Evolutionary conservation across 2,113 vertebrate genomes (phyloP).

Genomic region (Azemiops feae): DNA sequence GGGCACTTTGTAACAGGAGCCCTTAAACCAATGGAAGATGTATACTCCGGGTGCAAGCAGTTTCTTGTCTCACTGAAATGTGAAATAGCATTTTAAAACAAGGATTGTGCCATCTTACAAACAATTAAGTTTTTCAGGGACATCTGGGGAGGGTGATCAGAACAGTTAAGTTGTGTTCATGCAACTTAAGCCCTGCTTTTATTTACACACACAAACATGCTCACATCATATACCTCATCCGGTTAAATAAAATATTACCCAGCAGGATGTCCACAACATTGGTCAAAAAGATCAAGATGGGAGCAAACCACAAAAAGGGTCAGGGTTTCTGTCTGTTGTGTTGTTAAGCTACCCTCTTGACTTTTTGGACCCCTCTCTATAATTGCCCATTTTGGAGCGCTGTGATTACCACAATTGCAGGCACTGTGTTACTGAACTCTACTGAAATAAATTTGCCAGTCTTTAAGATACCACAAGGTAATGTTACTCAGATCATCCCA

Average conservation of each 20-base stretch:
- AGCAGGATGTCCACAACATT: not conserved
- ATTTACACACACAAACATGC: not conserved
- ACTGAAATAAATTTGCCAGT: not conserved
- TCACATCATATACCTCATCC: not conserved
- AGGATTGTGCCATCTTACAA: not conserved
- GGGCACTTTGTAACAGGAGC: not conserved
- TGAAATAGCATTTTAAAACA: not conserved
- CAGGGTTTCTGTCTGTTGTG: not conserved
- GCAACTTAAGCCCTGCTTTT: not conserved
- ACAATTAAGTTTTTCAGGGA: not conserved
- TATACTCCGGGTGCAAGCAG: not conserved
- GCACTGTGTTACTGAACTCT: not conserved
- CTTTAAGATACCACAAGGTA: not conserved
- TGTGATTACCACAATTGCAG: not conserved
- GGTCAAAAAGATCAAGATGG: not conserved
- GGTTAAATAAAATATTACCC: not conserved
- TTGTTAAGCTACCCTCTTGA: not conserved
- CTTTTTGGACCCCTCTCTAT: not conserved
- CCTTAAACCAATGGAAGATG: not conserved
- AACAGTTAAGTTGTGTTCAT: not conserved
- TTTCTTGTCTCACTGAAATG: not conserved
- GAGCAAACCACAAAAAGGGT: not conserved
- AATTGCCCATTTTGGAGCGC: not conserved
- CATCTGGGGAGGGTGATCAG: not conserved
- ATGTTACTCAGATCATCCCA: not conserved